Evolutionary conservation across 2,797 vertebrate genomes (phyloP), one percentile per base, ranked within the genome.

Genomic region (Cossypha niveicapilla): DNA sequence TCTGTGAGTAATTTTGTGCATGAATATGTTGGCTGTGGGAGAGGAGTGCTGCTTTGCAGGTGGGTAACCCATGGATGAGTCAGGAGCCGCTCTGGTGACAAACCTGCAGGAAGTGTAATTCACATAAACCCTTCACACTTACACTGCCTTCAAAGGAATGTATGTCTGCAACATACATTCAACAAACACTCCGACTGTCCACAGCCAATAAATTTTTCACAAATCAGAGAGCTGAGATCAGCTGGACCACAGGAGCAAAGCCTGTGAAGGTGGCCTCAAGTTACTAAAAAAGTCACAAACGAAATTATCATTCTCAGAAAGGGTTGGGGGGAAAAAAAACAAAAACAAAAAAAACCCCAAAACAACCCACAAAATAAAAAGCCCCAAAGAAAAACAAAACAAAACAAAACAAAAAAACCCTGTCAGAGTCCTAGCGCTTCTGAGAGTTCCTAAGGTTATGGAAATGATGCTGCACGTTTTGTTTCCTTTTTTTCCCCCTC

Each of bases 51-150:
- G 27, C 57, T 48, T 30, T 76, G 65, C 81, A 71, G 81, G 72
- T 73, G 44, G 35, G 51, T 47, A 91, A 71, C 67, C 83, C 75
- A 39, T 0, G 21, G 37, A 1, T 95, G 87, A 95, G 67, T 91
- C 89, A 93, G 72, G 74, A 79, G n/a, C 57, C 11, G 2, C 50
- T 80, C 53, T 13, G 42, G 37, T 92, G 92, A 91, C 75, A 77
- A 91, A 87, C 42, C 17, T 61, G 34, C 73, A 61, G 50, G 78
- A 94, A 87, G 32, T 25, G 30, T 25, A 57, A 65, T 65, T 44
- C 4, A 0, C 58, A 30, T 15, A 74, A 63, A 58, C 28, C 14
- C 30, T 34, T 66, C 34, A 10, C 39, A 13, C 58, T 30, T 54
- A 44, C 72, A n/a, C 9, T 58, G n/a, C 50, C 51, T 65, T 56